Evolutionary conservation across 2,888 invertebrate genomes (phyloP), one percentile per base, ranked within the genome.

Genomic region (Chironomus tentans): DNA sequence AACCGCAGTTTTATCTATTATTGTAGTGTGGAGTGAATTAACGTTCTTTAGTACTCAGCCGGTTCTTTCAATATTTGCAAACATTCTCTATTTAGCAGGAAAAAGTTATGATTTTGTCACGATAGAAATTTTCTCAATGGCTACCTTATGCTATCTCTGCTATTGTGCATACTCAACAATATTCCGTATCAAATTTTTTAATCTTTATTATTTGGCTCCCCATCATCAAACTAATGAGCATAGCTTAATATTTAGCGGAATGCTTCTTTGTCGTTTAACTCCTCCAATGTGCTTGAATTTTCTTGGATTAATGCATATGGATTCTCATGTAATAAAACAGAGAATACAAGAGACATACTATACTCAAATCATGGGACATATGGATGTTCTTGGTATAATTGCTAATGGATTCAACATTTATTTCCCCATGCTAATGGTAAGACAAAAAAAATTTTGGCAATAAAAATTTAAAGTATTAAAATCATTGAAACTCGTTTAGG

Each of bases 251-350:
- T 98, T 99, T 86, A 95, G 96, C 79, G 99, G 99, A 76, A 98
- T 98, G 98, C 89, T 98, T 88, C 88, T 97, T 56, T 98, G 98
- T 82, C 91, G 99, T 2, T 87, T 99, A 74, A 99, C 98, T 0
- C 97, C 99, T 0, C 98, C 99, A 2, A 91, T 99, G 88, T 99
- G 98, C 84, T 89, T 99, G 69, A 99, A 99, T 85, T 99, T 98
- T 83, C 88, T 99, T 72, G 95, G 98, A 47, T 86, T 99, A 28
- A 95, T 98, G 80, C 99, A 99, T 81, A 94, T 99, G 92, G 99
- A 99, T 84, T 97, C 96, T 50, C 96, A 97, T 81, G 90, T 97
- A 75, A 94, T 95, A 77, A 91, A 91, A 79, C 87, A 88, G 79
- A 88, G 89, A 78, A 87, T 92, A 65, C 86, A 91, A 85, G 98